Conservation (phyloP, 2,888 invertebrate species). For the Acrocyrtus sp. region DNA sequence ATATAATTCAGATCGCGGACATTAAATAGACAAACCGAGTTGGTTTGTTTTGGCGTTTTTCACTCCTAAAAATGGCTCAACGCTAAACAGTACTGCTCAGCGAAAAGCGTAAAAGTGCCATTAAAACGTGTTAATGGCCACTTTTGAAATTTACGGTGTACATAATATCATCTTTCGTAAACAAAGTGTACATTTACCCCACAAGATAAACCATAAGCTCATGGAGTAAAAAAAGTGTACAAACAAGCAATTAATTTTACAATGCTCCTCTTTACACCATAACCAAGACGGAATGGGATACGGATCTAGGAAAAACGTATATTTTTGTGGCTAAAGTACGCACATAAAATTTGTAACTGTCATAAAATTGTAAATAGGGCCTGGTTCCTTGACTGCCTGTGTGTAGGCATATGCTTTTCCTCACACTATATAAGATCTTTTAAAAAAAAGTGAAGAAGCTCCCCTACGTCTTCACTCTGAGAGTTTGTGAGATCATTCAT, state of each 20-base stretch:
- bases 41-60: not conserved
- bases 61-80: not conserved
- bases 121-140: too few relatives aligned
- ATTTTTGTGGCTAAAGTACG: too few relatives aligned
- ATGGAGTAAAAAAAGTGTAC: not conserved
- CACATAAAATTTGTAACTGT: not conserved
- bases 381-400: not conserved
- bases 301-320: too few relatives aligned
- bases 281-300: not conserved
- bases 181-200: not conserved
- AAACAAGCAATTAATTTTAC: conserved; percentile 53
- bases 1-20: not conserved
- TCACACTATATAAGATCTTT: conserved; percentile 10
- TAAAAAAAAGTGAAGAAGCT: conserved; percentile 9
- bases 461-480: conserved; percentile 11
- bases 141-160: conserved; percentile 8
- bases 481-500: conserved; percentile 27
- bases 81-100: too few relatives aligned
- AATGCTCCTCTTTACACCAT: conserved; percentile 15
- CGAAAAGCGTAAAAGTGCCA: too few relatives aligned
- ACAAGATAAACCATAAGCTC: not conserved
- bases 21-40: not conserved
- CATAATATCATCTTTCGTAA: not conserved
- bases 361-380: conserved; percentile 5
- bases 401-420: too few relatives aligned